Evolutionary conservation across 2,797 vertebrate species (phyloP), one percentile per base, ranked within the genome.

Genomic region (Cheirogaleus major): DNA sequence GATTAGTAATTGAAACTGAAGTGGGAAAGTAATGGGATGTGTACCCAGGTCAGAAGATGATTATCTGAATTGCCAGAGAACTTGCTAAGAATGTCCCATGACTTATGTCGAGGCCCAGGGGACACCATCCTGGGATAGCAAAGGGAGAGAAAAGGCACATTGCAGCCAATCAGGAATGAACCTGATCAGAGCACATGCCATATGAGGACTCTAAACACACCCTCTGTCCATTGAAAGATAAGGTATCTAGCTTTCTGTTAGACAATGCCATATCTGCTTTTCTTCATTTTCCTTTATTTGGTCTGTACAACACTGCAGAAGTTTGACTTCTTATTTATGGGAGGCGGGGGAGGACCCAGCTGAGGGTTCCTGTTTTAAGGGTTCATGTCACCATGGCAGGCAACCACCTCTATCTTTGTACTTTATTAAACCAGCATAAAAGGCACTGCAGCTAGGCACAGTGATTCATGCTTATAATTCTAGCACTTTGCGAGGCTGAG

Each of bases 371-470:
- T 67, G 23, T 84, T 72, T 65, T 27, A 52, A 52, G 41, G 72
- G 15, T 82, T 65, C n/a, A 59, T 27, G 15, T 15, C 25, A 41
- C 43, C 30, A 48, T 14, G 41, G 45, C 13, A 92, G 84, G 23
- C 30, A 73, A 27, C 27, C 4, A 38, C 48, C 20, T 83, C 32
- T 32, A 32, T 55, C 94, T 94, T 43, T 61, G 32, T 45, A 41
- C 32, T 94, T 73, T 73, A 93, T 57, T 95, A 59, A 95, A 89
- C 57, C 27, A 89, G 57, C 55, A 75, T n/a, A 89, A 70, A 73
- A 88, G 27, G 27, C 20, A 65, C 27, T 59, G 10, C 6, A 18
- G 63, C 32, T 11, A 7, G 57, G 25, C 10, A 11, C 8, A 4
- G 63, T 18, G 32, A 67, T n/a, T 67, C 63, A 35, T 4, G 63